phyloP scores from a whole-genome alignment of 1,140 invertebrate genomes.

The Drosophila triauraria region DNA sequence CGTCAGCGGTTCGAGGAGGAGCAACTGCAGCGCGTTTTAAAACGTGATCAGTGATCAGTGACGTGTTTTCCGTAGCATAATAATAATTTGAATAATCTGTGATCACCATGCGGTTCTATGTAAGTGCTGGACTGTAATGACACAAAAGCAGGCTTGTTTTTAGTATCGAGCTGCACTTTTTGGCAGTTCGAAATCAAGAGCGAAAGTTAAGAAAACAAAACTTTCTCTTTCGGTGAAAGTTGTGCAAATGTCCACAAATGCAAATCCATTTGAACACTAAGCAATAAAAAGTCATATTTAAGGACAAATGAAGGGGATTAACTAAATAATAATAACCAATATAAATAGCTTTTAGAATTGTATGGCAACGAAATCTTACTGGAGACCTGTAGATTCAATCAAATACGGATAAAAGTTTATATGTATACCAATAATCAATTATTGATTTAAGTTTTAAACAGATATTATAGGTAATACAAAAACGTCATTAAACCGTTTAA shows the following conservation, averaged over 20 bases:
- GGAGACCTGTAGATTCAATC: not conserved
- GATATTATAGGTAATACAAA: not conserved
- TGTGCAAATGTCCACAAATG: conserved; percentile 35
- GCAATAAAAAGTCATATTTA: conserved; percentile 1
- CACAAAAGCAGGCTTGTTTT: not conserved
- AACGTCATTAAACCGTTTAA: not conserved
- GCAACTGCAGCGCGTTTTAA: conserved; percentile 49
- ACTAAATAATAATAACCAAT: not conserved
- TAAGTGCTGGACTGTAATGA: conserved; percentile 47
- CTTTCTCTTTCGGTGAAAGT: conserved; percentile 79
- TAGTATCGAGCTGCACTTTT: conserved; percentile 17
- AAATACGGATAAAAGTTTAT: not conserved
- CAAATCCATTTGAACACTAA: conserved; percentile 43
- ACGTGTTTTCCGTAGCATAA: conserved; percentile 34
- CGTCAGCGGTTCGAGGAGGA: conserved; percentile 37
- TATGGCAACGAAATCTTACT: too few species aligned
- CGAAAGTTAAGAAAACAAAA: conserved; percentile 61
- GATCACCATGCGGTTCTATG: conserved; percentile 53
- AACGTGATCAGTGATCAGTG: conserved; percentile 42
- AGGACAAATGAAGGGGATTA: not conserved
- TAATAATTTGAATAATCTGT: conserved; percentile 13
- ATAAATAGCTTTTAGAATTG: not conserved
- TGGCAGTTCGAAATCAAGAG: conserved; percentile 49
- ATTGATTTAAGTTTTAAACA: not conserved
- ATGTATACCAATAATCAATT: not conserved